Conservation (phyloP, 2,113 vertebrate genomes). For the Nicator chloris region DNA sequence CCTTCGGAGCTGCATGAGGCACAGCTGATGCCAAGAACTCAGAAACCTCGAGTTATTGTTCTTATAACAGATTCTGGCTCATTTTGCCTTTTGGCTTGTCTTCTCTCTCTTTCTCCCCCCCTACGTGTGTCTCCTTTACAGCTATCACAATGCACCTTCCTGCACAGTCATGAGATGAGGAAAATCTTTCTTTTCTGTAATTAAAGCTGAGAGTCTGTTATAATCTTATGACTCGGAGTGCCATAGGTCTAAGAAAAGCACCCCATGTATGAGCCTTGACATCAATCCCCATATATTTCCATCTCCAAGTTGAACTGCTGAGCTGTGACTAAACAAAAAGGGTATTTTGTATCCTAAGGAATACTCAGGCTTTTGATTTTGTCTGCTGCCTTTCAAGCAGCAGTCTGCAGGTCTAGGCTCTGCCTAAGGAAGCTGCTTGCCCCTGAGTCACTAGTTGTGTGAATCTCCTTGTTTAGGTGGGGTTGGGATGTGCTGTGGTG, state of each 20-base stretch:
- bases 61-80: not conserved
- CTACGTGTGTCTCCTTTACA: not conserved
- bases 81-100: not conserved
- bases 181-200: not conserved
- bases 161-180: not conserved
- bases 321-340: not conserved
- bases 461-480: not conserved
- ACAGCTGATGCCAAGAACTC: not conserved
- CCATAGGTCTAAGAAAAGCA: not conserved
- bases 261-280: not conserved
- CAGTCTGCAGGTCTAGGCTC: not conserved
- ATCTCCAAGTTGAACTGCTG: not conserved
- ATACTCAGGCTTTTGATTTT: not conserved
- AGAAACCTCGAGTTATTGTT: not conserved
- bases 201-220: not conserved
- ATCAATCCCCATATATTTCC: not conserved
- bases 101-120: not conserved
- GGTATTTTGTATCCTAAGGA: not conserved
- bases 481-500: not conserved
- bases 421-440: not conserved
- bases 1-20: accelerated
- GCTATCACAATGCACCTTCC: not conserved
- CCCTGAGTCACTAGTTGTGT: not conserved
- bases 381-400: not conserved
- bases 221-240: not conserved